A percentile compares a stretch with the other conserved stretches of the same genome.
Conservation (phyloP, 2,888 invertebrate genomes). For the Reticulitermes lucifugus region DNA sequence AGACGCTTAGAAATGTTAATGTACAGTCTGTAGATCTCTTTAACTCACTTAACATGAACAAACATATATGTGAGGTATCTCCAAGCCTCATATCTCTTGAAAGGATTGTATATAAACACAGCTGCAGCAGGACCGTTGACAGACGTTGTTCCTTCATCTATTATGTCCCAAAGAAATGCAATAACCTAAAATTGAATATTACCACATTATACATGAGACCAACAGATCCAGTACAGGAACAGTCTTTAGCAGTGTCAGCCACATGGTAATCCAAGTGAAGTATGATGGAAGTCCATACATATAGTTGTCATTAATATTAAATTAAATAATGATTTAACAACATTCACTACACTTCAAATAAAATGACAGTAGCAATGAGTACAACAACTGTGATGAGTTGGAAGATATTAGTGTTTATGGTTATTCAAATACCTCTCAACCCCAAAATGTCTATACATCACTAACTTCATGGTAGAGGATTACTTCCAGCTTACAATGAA, state of each 20-base stretch:
- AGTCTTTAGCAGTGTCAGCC: too few relatives aligned
- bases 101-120: conserved; percentile 89
- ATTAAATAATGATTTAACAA: neutral
- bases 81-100: conserved; percentile 89
- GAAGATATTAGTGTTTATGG: too few relatives aligned
- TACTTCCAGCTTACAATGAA: too few relatives aligned
- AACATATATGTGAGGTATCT: conserved; percentile 95
- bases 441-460: too few relatives aligned
- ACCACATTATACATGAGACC: too few relatives aligned
- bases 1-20: neutral
- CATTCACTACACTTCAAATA: neutral
- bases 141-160: conserved; percentile 61
- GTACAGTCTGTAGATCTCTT: too few relatives aligned
- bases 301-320: neutral
- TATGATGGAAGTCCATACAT: too few relatives aligned
- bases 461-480: too few relatives aligned
- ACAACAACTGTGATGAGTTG: neutral
- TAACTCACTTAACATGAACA: conserved; percentile 86
- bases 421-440: too few relatives aligned
- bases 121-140: conserved; percentile 83
- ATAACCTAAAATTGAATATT: conserved; percentile 52
- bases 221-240: too few relatives aligned
- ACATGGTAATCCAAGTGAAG: too few relatives aligned
- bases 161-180: conserved; percentile 57
- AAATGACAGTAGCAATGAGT: neutral